Conservation (phyloP, 2,113 vertebrate genomes). For the Phrynosoma blainvillii region DNA sequence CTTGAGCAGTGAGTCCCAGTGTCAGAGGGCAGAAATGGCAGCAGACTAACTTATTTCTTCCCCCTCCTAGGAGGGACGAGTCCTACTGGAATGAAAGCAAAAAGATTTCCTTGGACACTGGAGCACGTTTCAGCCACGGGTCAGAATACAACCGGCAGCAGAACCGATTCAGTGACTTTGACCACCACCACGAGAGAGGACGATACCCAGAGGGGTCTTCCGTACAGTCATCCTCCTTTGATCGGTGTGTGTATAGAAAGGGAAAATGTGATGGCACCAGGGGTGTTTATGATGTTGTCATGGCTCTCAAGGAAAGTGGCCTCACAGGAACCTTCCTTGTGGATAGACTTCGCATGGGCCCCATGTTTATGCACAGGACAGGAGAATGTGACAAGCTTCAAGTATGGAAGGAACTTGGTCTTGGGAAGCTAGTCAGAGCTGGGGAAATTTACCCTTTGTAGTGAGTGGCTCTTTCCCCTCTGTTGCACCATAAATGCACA, state of each 20-base stretch:
- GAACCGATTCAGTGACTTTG: constrained; percentile 92
- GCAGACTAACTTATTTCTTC: no score
- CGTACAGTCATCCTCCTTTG: constrained; percentile 85
- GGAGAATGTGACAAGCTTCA: no score
- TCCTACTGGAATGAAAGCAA: constrained; percentile 93
- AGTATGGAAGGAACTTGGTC: no score
- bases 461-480: no score
- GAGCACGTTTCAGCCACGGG: constrained; percentile 87
- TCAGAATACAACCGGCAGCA: constrained; percentile 91
- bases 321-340: background rate
- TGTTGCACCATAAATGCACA: no score
- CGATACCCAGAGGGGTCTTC: constrained; percentile 85
- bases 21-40: background rate
- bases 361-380: no score
- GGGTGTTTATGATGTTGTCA: background rate
- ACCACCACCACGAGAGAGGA: constrained; percentile 86
- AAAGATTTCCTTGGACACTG: constrained; percentile 88
- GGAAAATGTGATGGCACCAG: background rate
- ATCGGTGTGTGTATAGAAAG: constrained; percentile 78
- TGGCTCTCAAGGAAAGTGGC: no score
- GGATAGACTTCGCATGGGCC: no score
- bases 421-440: no score
- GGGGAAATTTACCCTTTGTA: no score
- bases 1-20: background rate
- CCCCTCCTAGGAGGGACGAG: constrained; percentile 83